Conservation (phyloP, 2,888 invertebrate genomes). For the Brenthis ino region DNA sequence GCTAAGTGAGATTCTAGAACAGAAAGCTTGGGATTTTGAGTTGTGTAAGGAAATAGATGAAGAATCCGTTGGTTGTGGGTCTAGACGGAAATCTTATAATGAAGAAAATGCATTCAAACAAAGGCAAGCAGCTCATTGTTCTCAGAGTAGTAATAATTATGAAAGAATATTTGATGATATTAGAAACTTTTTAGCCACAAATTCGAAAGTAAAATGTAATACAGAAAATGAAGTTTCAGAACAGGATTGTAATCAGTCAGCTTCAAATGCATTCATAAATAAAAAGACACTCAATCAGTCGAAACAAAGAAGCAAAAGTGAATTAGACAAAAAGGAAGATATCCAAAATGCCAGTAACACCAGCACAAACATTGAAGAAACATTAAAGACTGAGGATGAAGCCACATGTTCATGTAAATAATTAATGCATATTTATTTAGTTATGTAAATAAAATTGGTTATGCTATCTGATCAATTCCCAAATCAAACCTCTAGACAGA, state of each 20-base stretch:
- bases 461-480: no score
- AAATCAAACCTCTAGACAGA: no score
- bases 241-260: neutral
- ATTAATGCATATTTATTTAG: no score
- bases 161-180: constrained; percentile 38
- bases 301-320: neutral
- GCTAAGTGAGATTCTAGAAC: constrained; percentile 42
- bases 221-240: neutral
- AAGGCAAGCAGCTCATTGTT: constrained; percentile 11
- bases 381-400: neutral
- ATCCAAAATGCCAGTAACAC: neutral
- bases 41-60: constrained; percentile 61
- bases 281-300: neutral
- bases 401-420: no score
- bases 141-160: constrained; percentile 19
- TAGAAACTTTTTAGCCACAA: constrained; percentile 41
- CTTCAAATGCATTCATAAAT: neutral
- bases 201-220: constrained; percentile 29
- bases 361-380: neutral
- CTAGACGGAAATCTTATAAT: neutral
- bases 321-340: neutral
- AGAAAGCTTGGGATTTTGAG: constrained; percentile 55
- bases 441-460: no score
- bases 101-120: neutral
- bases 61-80: constrained; percentile 51